phyloP scores from a whole-genome alignment of 2,113 vertebrate genomes.

The Myotis lucifugus region DNA sequence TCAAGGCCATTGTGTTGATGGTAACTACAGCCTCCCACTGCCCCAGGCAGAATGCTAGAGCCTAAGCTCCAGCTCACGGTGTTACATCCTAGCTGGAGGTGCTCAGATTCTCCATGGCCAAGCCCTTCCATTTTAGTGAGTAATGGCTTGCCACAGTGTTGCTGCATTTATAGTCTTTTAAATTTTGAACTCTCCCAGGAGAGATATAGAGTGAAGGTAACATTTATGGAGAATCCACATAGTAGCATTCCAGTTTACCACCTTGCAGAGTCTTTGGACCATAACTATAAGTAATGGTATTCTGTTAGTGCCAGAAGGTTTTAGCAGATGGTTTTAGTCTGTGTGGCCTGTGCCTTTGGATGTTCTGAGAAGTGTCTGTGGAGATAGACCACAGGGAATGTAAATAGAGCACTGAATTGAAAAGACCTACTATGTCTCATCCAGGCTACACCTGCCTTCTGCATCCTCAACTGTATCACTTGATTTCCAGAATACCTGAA shows the following conservation, averaged over 20 bases:
- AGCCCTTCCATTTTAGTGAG: constrained; percentile 69
- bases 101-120: constrained; percentile 62
- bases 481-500: not conserved
- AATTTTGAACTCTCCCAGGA: not conserved
- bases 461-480: not conserved
- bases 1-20: constrained; percentile 8
- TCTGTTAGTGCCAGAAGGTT: constrained; percentile 31
- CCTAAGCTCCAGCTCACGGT: not conserved
- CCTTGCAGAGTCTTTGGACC: constrained; percentile 4
- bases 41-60: constrained; percentile 10
- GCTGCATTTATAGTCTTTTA: constrained; percentile 38
- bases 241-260: constrained; percentile 9
- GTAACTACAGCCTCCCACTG: not conserved
- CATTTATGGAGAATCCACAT: constrained; percentile 32
- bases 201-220: not conserved
- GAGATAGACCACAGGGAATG: not conserved
- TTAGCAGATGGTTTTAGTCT: constrained; percentile 51
- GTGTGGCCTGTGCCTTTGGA: not conserved
- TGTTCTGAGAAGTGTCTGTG: not conserved
- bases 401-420: not conserved
- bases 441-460: not conserved
- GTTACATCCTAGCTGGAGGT: constrained; percentile 23
- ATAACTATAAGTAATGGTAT: constrained; percentile 16
- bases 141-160: not conserved
- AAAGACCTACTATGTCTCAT: not conserved